Base-by-base conservation (phyloP, 2,797 vertebrate species). In the Epinephelus awoara region DNA sequence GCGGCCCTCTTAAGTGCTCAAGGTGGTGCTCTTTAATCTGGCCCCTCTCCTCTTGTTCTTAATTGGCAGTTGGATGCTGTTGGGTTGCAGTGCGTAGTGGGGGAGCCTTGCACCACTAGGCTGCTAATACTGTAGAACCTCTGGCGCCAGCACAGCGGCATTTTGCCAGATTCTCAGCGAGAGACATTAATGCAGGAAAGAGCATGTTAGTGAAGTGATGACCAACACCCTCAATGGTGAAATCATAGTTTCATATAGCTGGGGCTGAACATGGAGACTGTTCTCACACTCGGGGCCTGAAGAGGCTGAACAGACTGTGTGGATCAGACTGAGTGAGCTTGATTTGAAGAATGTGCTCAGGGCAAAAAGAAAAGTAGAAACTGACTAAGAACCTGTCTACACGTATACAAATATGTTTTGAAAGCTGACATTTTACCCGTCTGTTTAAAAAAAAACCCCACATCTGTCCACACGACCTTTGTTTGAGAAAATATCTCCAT, bases 1-100 rank as follows among this genome's bases (percentile, higher is more conserved):
- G 77, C 71, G 75, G 90, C 85, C 83, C 82, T 89, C 85, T 90
- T 72, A 77, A 57, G 71, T 66, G 80, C 83, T 89, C 75, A 82
- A 78, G 90, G 87, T 91, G 65, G 83, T 76, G 80, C 79, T 90
- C 80, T 93, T 93, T 93, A 93, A 94, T 93, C 89, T 87, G 81
- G 72, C 82, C 91, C 83, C 83, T 78, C 82, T 86, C 42, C 81
- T 92, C 86, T 86, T 86, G 75, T 75, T 90, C 83, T 87, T 93
- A 91, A 93, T 94, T 90, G 90, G 86, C 86, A 50, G 86, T 83
- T 77, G 83, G 84, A 90, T 80, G 83, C 83, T 87, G 85, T 86
- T 82, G 59, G 80, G 76, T 67, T 82, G 78, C 70, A 27, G 74
- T 25, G 69, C 68, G 49, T 83, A 14, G 79, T 67, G 66, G 85